These are phyloP conservation scores for Ephydatia muelleri DNA, from an alignment of 37 sponge, comb jelly and placozoan species.

Conservation along the genomic window DNA sequence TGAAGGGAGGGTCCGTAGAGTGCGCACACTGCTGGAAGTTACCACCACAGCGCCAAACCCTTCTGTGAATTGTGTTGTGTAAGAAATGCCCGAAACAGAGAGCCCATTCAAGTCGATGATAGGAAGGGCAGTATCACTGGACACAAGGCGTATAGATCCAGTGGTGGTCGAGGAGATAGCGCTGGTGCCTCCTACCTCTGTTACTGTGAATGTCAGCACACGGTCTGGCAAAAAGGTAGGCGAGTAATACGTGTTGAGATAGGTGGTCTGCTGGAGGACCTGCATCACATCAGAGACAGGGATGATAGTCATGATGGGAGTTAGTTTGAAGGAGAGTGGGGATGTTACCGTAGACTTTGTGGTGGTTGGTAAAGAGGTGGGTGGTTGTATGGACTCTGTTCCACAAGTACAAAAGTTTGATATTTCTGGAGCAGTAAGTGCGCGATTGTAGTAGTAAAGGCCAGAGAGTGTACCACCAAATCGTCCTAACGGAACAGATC, in stretches of 20 bases:
- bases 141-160: conserved; percentile 49
- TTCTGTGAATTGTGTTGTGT: conserved; percentile 40
- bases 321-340: conserved; percentile 1
- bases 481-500: conserved; percentile 23
- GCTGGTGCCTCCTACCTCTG: conserved; percentile 14
- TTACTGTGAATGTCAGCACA: conserved; percentile 28
- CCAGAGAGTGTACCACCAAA: conserved; percentile 48
- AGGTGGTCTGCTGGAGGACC: conserved; percentile 42
- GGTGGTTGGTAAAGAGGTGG: conserved; percentile 25
- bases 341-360: not conserved
- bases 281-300: conserved; percentile 27
- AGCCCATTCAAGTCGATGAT: conserved; percentile 48
- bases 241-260: conserved; percentile 38
- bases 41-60: conserved; percentile 34
- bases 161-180: not conserved
- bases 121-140: conserved; percentile 38
- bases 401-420: conserved; percentile 69
- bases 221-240: conserved; percentile 26
- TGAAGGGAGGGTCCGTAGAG: conserved; percentile 9
- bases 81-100: conserved; percentile 32
- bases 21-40: not conserved
- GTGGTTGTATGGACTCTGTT: conserved; percentile 40
- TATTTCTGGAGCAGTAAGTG: conserved; percentile 41
- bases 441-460: conserved; percentile 49
- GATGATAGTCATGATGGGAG: not conserved